phyloP scores from a whole-genome alignment of 2,113 vertebrate genomes.

The Craseonycteris thonglongyai region DNA sequence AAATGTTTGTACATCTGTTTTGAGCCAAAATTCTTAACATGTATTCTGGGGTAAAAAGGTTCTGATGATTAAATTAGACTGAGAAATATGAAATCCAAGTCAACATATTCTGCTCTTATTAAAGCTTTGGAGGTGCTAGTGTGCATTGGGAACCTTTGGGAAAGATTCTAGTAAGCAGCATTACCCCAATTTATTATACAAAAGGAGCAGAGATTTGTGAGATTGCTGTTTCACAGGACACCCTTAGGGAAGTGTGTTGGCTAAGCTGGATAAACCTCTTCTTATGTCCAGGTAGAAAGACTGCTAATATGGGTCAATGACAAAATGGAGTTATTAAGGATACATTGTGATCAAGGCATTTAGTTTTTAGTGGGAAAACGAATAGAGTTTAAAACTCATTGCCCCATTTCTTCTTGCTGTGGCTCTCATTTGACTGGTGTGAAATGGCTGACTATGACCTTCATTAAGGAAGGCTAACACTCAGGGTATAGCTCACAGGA shows the following conservation, averaged over 20 bases:
- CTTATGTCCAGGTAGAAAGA: not conserved
- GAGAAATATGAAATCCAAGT: not conserved
- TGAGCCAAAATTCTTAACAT: conserved; percentile 15
- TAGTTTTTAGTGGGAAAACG: not conserved
- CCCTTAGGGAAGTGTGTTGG: not conserved
- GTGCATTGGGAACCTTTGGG: not conserved
- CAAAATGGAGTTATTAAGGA: not conserved
- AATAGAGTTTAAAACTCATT: not conserved
- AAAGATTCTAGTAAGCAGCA: not conserved
- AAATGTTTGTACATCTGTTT: not conserved
- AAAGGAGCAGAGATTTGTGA: not conserved
- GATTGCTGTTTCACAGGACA: not conserved
- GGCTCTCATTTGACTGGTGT: not conserved
- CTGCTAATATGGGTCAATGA: not conserved
- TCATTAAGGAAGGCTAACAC: not conserved
- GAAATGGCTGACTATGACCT: not conserved
- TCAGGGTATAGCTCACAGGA: not conserved
- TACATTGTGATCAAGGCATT: not conserved
- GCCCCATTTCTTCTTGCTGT: not conserved
- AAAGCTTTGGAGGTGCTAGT: not conserved
- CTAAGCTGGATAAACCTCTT: not conserved
- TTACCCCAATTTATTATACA: not conserved
- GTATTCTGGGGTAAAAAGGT: not conserved
- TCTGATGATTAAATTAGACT: not conserved
- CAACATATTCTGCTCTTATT: not conserved